Base-by-base conservation (phyloP, 1,140 invertebrate species). In the Apocrypta bakeri region DNA sequence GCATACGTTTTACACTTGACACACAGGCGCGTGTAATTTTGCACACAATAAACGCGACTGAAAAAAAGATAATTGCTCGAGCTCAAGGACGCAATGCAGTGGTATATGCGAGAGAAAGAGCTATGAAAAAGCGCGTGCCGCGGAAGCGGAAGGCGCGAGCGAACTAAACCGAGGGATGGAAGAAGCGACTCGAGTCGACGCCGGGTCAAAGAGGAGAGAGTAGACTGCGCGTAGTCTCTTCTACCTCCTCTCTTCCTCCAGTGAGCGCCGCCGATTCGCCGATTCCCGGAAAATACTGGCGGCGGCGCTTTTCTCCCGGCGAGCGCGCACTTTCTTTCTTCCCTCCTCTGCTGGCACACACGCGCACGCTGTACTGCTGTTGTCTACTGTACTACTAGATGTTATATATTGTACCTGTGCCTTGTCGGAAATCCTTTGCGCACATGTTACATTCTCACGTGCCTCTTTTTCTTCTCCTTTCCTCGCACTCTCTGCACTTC, bases 131-230 rank as follows among this genome's bases (percentile, higher is more conserved):
- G 72, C 77, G 77, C 72, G 82, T 83, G 71, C 77, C 82, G 82
- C 82, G 82, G 72, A 83, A 79, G 77, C 77, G 82, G 82, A 83
- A 83, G 82, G 71, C 77, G 71, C 77, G 63, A 76, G 77, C 56
- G n/a, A 25, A 79, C 82, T 79, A 77, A 83, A 29, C 63, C 66
- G 77, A 79, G 82, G 81, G 76, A 83, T 83, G 82, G 64, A 71
- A 33, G 68, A 40, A 24, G 72, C 40, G 42, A 4, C 33, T 66
- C 69, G 77, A 9, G 24, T n/a, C 61, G 42, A 24, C 74, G 63
- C 56, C 73, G 64, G 73, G 81, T 72, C 56, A 71, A 69, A 78
- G 42, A 63, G 76, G 56, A 78, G 74, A 72, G 37, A 77, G 75
- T 48, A 73, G 40, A 42, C 33, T 12, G 37, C 48, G 48, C 14